Evolutionary conservation across 1,140 invertebrate species (phyloP).

Genomic region (Calephelis nemesis): DNA sequence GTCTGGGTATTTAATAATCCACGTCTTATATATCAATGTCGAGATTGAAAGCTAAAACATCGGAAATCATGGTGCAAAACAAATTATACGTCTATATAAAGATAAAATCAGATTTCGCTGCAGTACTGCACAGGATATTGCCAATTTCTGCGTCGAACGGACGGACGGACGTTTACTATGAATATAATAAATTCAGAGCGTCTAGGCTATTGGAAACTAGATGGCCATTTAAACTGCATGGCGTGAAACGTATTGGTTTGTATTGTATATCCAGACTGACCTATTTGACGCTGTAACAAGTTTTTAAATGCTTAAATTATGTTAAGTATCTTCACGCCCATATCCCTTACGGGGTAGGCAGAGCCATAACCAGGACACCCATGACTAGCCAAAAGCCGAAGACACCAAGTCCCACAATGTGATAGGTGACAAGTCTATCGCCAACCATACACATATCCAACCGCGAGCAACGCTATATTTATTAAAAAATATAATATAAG

Average conservation of each 20-base stretch:
- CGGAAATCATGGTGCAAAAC: constrained; percentile 20
- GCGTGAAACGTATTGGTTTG: constrained; percentile 24
- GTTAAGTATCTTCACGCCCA: too few species aligned
- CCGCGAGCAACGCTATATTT: too few species aligned
- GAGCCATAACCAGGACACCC: too few species aligned
- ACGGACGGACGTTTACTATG: constrained; percentile 34
- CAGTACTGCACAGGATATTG: constrained; percentile 54
- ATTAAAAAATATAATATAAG: too few species aligned
- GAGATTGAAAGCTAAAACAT: neutral
- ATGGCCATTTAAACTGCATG: constrained; percentile 29
- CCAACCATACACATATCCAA: too few species aligned
- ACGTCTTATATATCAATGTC: neutral
- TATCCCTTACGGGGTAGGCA: too few species aligned
- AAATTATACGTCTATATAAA: constrained; percentile 27
- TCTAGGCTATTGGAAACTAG: constrained; percentile 29
- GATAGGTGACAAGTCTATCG: too few species aligned
- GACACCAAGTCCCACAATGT: too few species aligned
- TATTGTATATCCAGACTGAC: neutral
- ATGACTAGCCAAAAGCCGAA: too few species aligned
- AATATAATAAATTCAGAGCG: constrained; percentile 35
- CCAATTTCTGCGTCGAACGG: constrained; percentile 55
- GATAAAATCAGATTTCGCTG: constrained; percentile 28
- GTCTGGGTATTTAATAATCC: too few species aligned
- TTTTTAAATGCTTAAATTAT: neutral
- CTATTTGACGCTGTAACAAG: neutral